Evolutionary conservation across 2,888 invertebrate species (phyloP), one percentile per base, ranked within the genome.

Genomic region (Stenodera caucasica): DNA sequence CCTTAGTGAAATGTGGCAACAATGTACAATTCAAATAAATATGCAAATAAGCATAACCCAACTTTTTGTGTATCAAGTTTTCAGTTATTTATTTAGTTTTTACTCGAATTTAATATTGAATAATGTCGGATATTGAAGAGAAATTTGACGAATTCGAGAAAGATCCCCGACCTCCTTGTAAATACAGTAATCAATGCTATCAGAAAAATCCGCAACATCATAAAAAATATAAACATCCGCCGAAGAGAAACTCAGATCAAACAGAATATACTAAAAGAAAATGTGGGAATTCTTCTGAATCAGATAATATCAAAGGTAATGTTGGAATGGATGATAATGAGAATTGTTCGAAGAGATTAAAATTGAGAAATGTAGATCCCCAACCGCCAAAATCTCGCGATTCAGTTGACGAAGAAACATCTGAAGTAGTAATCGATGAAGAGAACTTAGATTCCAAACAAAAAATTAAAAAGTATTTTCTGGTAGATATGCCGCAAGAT

Each of bases 401-500:
- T 21, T 11, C 55, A 52, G 76, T 76, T 61, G 77, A 75, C 70
- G 76, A 77, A 65, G 21, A 32, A 40, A 18, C 12, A 14, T 50
- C 49, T 53, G 49, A 45, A 49, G 68, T 73, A 40, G 76, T 54
- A 73, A 74, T 51, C 71, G 75, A 15, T 75, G 75, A 9, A 70
- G 73, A 60, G 32, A n/a, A 55, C 29, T 54, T 60, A 15, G 57
- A 58, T 35, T 32, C 29, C 8, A 82, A 81, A 72, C 76, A 78
- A 61, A 87, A 84, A 67, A 87, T 94, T 52, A 86, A 88, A 69
- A 83, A 88, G 57, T 86, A 91, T 67, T 96, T 95, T 78, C 79
- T 94, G 29, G 86, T 92, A 0, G 86, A 91, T 63, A 94, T 96
- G 94, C 96, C 96, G 0, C 77, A 84, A n/a, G 96, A 96, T 79